Evolutionary conservation across 2,113 vertebrate genomes (phyloP), one percentile per base, ranked within the genome.

Genomic region (Lichenostomus cassidix): DNA sequence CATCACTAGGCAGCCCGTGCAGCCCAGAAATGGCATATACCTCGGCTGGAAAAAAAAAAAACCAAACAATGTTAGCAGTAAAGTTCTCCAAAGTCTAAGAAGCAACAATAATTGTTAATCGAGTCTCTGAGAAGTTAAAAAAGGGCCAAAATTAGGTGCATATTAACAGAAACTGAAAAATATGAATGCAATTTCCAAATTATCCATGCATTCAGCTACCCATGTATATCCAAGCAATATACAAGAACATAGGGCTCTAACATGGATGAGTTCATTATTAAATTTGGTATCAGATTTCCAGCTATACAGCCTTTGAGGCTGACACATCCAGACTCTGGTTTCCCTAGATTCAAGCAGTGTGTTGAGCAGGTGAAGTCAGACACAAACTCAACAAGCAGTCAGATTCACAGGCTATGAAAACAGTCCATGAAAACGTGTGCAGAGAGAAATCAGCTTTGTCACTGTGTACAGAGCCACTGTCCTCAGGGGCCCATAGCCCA

Each of bases 401-500:
- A 76, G n/a, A n/a, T n/a, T 58, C 28, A 69, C 19, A 56, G 15
- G 17, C 13, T 70, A 21, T 8, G 27, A 77, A 50, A 77, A 37
- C 71, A 50, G 31, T 29, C 75, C 8, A 3, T 15, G 46, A 49
- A 74, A 62, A 73, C 0, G 1, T 1, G 11, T 15, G 25, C 29
- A 50, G n/a, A 83, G 31, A 79, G 16, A 67, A 92, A 75, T 7
- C 6, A 82, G 4, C 15, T 39, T 55, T 71, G 59, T 42, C 18
- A 5, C 6, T 1, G 0, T 7, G 23, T 20, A 49, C 2, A 49
- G 58, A 79, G 23, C 35, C 62, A 37, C 35, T 21, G 60, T n/a
- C 15, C 47, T 55, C 0, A 0, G 22, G 19, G 49, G 39, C 13
- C 16, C 33, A n/a, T 0, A 49, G 28, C 46, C 31, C 42, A 31